A percentile compares a stretch with the other conserved stretches of the same genome.
Conservation (phyloP, 2,113 vertebrate genomes). For the Tetraodon nigroviridis region DNA sequence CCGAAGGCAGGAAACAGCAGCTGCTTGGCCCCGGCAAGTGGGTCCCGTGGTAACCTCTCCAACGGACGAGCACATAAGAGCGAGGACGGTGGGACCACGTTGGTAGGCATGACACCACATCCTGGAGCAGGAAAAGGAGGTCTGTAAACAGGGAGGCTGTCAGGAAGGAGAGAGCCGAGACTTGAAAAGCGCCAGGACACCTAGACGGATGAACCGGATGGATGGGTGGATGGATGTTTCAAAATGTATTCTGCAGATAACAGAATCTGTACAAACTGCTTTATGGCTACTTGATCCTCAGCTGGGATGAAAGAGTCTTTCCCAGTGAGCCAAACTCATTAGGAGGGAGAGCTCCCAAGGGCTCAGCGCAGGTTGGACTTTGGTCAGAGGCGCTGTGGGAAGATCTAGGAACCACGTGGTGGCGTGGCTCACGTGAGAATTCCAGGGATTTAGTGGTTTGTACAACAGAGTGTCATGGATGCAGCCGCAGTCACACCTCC, state of each 20-base stretch:
- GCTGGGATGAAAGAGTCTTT: not conserved
- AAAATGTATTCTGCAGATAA: no score
- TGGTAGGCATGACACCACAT: slow-evolving; percentile 58
- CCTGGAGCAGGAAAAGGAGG: slow-evolving; percentile 71
- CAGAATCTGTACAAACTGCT: no score
- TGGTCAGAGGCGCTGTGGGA: not conserved
- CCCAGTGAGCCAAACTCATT: no score
- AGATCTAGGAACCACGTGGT: not conserved
- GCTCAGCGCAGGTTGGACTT: not conserved
- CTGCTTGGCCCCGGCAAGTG: slow-evolving; percentile 68
- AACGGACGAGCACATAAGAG: slow-evolving; percentile 62
- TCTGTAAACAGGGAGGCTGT: slow-evolving; percentile 13
- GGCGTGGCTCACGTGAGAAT: not conserved
- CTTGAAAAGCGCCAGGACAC: slow-evolving; percentile 26
- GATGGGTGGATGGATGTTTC: not conserved
- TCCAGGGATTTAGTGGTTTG: not conserved
- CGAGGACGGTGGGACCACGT: slow-evolving; percentile 53
- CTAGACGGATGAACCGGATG: not conserved
- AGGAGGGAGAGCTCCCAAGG: not conserved
- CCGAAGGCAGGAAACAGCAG: slow-evolving; percentile 69
- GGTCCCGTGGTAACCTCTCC: slow-evolving; percentile 67
- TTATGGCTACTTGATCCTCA: not conserved
- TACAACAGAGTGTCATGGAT: no score
- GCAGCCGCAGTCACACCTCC: no score
- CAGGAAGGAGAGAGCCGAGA: not conserved